These are phyloP conservation scores for Chauna torquata DNA, from an alignment of 2,113 vertebrate genomes.

Conservation along the genomic window DNA sequence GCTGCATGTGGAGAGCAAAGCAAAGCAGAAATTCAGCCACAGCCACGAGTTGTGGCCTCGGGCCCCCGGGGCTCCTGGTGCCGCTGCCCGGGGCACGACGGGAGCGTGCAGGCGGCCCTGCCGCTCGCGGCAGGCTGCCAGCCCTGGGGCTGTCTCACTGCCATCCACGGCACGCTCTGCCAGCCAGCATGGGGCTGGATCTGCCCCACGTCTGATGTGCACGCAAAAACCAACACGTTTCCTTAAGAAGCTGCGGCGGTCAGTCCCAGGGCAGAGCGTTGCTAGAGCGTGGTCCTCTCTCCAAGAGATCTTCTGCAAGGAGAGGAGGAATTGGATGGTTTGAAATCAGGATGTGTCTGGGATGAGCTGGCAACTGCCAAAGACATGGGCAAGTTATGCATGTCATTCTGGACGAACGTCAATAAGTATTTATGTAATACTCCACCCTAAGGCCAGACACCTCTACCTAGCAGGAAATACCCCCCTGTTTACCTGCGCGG, in stretches of 20 bases:
- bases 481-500: accelerated
- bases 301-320: background rate
- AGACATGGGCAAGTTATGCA: background rate
- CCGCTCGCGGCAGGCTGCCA: background rate
- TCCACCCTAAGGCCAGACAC: background rate
- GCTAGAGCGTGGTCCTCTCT: background rate
- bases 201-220: background rate
- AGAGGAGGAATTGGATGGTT: background rate
- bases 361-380: background rate
- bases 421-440: background rate
- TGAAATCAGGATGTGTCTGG: background rate
- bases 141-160: background rate
- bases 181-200: background rate
- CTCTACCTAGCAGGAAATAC: slow-evolving; percentile 3
- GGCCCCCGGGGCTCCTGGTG: background rate
- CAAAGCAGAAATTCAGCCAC: background rate
- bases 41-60: background rate
- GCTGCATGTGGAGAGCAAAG: background rate
- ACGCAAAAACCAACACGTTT: background rate
- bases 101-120: background rate
- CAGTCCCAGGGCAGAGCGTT: background rate
- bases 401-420: background rate
- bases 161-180: background rate
- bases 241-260: background rate
- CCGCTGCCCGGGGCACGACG: accelerated